These are phyloP conservation scores for Ennomos quercinarius DNA, from an alignment of 2,888 invertebrate genomes.

Conservation along the genomic window DNA sequence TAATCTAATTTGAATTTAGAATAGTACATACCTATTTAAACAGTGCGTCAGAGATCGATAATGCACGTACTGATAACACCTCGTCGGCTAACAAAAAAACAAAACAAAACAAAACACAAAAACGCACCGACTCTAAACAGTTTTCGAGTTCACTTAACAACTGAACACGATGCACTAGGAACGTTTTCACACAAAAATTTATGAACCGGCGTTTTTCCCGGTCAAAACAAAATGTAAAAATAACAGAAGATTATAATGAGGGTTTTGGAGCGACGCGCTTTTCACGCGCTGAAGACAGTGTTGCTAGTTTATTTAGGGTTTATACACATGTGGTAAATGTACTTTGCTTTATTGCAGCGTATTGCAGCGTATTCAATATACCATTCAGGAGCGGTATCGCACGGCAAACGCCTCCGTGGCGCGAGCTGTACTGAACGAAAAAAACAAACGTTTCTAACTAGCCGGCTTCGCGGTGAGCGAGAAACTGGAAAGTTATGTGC, in stretches of 20 bases:
- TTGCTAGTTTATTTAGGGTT: slow-evolving; percentile 39
- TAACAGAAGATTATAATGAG: slow-evolving; percentile 50
- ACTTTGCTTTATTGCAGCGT: slow-evolving; percentile 41
- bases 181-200: slow-evolving; percentile 55
- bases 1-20: slow-evolving; percentile 25
- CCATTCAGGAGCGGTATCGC: slow-evolving; percentile 49
- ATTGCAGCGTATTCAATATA: slow-evolving; percentile 53
- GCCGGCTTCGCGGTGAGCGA: slow-evolving; percentile 50
- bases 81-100: slow-evolving; percentile 51
- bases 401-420: slow-evolving; percentile 65
- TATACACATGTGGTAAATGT: slow-evolving; percentile 50
- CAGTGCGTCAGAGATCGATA: slow-evolving; percentile 62
- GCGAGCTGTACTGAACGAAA: slow-evolving; percentile 72
- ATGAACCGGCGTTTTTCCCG: slow-evolving; percentile 74
- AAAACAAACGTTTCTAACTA: slow-evolving; percentile 57
- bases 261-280: slow-evolving; percentile 35
- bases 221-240: slow-evolving; percentile 62
- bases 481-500: slow-evolving; percentile 62
- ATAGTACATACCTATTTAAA: slow-evolving; percentile 56
- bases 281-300: slow-evolving; percentile 38
- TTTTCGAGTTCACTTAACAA: slow-evolving; percentile 58
- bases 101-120: slow-evolving; percentile 51
- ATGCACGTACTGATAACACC: slow-evolving; percentile 63
- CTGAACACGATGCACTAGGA: slow-evolving; percentile 47
- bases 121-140: slow-evolving; percentile 47